Evolutionary conservation across 2,113 vertebrate genomes (phyloP), one percentile per base, ranked within the genome.

Genomic region (Poeciliopsis prolifica): DNA sequence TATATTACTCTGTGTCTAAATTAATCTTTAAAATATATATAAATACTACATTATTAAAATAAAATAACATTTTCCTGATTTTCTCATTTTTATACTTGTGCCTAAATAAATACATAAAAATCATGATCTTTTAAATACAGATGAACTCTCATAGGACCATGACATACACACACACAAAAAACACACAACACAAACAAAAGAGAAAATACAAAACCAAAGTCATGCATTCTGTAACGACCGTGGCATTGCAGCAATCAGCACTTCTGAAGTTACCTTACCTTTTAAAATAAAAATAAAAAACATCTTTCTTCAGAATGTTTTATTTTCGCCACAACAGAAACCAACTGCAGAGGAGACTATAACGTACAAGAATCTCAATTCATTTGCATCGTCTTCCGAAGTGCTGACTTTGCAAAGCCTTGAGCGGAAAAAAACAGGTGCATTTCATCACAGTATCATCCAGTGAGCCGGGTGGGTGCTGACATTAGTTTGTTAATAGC

Each of bases 401-500:
- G 91, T 93, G 93, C 94, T 95, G 92, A 94, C 92, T 92, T 91
- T 80, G 83, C 89, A 91, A 82, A 81, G 87, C 86, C 24, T 54
- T 68, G 72, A 92, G 90, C 93, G 58, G 91, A 91, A 87, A 89
- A 93, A 88, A 87, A 87, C 89, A 86, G 82, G 88, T 93, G 87
- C 86, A 72, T 84, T 91, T 90, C 86, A 92, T 92, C 85, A 85
- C 78, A 90, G 92, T 91, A 86, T 89, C 84, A 89, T 90, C 87
- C 86, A 81, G 90, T 90, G 88, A 91, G 92, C 86, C 86, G 77
- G 90, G 92, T 74, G 82, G 84, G 89, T 90, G 88, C 83, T 83
- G 86, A 91, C 87, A 92, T 93, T 94, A 94, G 92, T 94, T 83
- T 79, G 92, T 94, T 95, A 94, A 94, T 92, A 84, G 90, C 84